Percentiles rank a stretch among this genome's conserved stretches.
These are phyloP conservation scores for Sclerurus mexicanus DNA, from an alignment of 2,113 vertebrate genomes.

Conservation along the genomic window DNA sequence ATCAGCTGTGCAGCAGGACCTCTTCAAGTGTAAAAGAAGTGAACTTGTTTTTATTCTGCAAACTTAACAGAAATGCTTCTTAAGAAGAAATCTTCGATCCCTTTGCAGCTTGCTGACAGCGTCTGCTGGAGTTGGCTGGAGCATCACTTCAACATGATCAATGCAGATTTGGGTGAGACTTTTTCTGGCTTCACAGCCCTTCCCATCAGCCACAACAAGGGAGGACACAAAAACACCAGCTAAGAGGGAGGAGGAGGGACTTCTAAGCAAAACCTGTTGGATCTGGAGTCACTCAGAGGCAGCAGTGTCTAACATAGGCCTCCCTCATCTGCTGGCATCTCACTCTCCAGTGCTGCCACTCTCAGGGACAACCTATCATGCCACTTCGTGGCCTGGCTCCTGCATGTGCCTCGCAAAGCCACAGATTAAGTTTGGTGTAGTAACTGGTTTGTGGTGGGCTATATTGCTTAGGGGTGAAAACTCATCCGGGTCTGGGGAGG, in stretches of 20 bases:
- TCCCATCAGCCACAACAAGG: background rate
- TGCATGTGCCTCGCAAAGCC: background rate
- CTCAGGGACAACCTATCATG: background rate
- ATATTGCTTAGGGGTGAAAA: background rate
- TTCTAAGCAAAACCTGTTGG: background rate
- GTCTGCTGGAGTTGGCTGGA: background rate
- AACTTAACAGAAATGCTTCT: background rate
- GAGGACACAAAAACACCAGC: background rate
- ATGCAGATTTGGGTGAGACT: background rate
- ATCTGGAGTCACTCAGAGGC: background rate
- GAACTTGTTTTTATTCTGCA: background rate
- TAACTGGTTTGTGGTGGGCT: background rate
- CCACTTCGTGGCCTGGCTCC: rapidly evolving
- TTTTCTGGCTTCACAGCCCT: background rate
- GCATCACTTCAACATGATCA: background rate
- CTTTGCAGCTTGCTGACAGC: background rate
- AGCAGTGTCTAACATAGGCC: rapidly evolving
- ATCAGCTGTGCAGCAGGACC: background rate
- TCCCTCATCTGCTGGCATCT: background rate
- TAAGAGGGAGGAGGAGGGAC: background rate
- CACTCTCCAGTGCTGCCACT: background rate
- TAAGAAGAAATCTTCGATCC: background rate
- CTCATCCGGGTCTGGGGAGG: background rate
- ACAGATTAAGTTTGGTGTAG: background rate
- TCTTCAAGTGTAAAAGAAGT: background rate